A percentile compares a stretch with the other conserved stretches of the same genome.
Evolutionary conservation across 1,140 invertebrate genomes (phyloP).

Genomic region (Plectus sambesii): DNA sequence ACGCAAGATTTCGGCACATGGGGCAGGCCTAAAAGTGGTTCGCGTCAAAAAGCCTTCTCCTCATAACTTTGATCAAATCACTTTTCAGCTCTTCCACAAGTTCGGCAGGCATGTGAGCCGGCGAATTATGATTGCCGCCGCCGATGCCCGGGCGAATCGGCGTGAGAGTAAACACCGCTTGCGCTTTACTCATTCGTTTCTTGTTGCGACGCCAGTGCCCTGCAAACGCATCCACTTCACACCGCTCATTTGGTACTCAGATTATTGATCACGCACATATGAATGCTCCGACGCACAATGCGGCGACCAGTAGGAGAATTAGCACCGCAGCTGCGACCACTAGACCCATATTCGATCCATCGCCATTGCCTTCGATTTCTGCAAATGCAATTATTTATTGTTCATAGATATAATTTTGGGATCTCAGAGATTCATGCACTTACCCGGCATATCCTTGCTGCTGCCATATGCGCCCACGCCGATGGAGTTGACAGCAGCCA

Average conservation of each 20-base stretch:
- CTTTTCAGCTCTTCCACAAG: slow-evolving; percentile 36
- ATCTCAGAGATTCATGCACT: neutral
- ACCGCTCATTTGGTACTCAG: too few species aligned
- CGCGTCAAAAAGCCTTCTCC: slow-evolving; percentile 1
- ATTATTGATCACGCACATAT: neutral
- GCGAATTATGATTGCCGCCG: slow-evolving; percentile 26
- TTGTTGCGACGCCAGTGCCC: slow-evolving; percentile 15
- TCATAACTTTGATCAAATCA: slow-evolving; percentile 12
- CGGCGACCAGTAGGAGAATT: slow-evolving; percentile 7
- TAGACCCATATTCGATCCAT: slow-evolving; percentile 10
- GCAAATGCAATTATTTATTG: too few species aligned
- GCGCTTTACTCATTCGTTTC: slow-evolving; percentile 17
- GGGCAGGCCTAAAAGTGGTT: slow-evolving; percentile 26
- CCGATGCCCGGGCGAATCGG: slow-evolving; percentile 6
- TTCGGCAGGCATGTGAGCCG: slow-evolving; percentile 21
- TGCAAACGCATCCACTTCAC: neutral
- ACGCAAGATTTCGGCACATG: slow-evolving; percentile 16
- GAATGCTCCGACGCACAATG: slow-evolving; percentile 1
- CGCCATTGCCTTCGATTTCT: neutral
- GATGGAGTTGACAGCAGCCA: slow-evolving; percentile 41
- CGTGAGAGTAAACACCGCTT: slow-evolving; percentile 27
- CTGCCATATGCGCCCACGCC: slow-evolving; percentile 42
- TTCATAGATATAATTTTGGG: too few species aligned
- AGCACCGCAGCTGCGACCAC: slow-evolving; percentile 12
- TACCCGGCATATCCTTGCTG: slow-evolving; percentile 10